Conservation (phyloP, 2,797 vertebrate species). For the Catamblyrhynchus diadema region DNA sequence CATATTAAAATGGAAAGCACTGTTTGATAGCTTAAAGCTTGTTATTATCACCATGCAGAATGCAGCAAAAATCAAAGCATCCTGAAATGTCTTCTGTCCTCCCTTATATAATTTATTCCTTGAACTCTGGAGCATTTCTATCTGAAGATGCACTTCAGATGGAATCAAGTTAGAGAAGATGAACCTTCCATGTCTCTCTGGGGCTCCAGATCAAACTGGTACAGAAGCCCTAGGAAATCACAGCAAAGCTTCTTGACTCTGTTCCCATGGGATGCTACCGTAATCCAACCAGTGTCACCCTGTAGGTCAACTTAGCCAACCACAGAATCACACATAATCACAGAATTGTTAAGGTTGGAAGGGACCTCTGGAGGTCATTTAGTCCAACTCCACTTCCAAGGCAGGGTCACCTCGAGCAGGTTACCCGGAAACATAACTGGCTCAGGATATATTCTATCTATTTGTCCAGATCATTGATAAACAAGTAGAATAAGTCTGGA, state of each 20-base stretch:
- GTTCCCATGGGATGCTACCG: not conserved
- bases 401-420: not conserved
- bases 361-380: not conserved
- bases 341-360: not conserved
- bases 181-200: not conserved
- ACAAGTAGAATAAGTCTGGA: not conserved
- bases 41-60: not conserved
- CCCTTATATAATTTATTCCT: not conserved
- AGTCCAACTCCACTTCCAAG: too few species aligned
- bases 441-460: fast-evolving
- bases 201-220: not conserved
- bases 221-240: not conserved
- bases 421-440: fast-evolving
- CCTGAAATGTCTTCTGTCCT: not conserved
- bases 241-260: not conserved
- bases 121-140: not conserved
- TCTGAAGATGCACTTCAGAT: not conserved
- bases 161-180: not conserved
- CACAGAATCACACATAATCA: not conserved
- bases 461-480: not conserved
- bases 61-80: not conserved
- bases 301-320: not conserved
- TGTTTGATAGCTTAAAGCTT: constrained; percentile 9
- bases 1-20: not conserved
- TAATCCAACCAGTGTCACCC: not conserved